Evolutionary conservation across 2,888 invertebrate genomes (phyloP), one percentile per base, ranked within the genome.

Genomic region (Esperia sulphurella): DNA sequence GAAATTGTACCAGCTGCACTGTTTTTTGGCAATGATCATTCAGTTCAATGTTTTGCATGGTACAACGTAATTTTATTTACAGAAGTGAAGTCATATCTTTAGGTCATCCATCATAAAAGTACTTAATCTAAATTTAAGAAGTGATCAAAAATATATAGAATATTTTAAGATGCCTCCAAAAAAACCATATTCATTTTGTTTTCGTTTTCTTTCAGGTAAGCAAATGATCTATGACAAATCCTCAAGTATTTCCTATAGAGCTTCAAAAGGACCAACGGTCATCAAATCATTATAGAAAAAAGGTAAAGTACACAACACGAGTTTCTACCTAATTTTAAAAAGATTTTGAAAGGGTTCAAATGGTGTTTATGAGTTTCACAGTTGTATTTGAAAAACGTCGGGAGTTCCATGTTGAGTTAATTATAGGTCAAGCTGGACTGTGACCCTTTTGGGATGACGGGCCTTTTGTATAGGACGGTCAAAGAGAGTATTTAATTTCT

Each of bases 401-500:
- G 71, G 71, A 77, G 68, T 71, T 66, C 61, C 79, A 76, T 68
- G 72, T 71, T 56, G 79, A 77, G 79, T 81, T 87, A 87, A 86
- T 86, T 83, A 83, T 77, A 71, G 79, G 76, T 74, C 73, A 73
- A 67, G 69, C 65, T 75, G 70, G 66, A 68, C 69, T 55, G 59
- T 75, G 79, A 82, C 82, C 82, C 81, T 72, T 67, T 68, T 62
- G 55, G 69, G 21, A 5, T 5, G 65, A 68, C 58, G 68, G 63
- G 57, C 62, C 67, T 71, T 77, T 78, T 73, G 71, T 21, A 21
- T 3, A 71, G 56, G 69, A 56, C 54, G 61, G 57, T 65, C 58
- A 53, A 58, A 62, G 67, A 73, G 66, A 65, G 65, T 70, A 70
- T 65, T 71, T 70, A 63, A 61, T 53, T 55, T 63, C 60, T 59